phyloP scores from a whole-genome alignment of 2,888 invertebrate species.

The Hydrotaea diabolus region DNA sequence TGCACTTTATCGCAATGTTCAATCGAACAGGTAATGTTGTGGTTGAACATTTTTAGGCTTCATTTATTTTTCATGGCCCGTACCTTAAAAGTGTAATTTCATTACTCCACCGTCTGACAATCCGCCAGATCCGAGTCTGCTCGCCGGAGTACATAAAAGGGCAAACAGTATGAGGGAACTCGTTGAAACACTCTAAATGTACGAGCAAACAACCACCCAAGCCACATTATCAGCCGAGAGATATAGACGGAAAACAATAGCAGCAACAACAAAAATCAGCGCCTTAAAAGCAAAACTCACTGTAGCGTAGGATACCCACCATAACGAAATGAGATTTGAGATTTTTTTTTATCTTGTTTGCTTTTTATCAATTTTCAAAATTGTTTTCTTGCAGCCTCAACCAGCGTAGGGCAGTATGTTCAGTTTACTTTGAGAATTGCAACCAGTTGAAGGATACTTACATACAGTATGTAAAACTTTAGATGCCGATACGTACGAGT shows the following conservation, averaged over 20 bases:
- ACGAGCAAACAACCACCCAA: constrained; percentile 10
- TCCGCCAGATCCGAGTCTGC: constrained; percentile 46
- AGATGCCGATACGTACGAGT: too few relatives aligned
- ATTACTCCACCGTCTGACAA: constrained; percentile 72
- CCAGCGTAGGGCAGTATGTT: background rate
- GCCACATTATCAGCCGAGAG: background rate
- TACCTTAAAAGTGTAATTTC: constrained; percentile 77
- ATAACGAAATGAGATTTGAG: constrained; percentile 40
- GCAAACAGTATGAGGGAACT: constrained; percentile 5
- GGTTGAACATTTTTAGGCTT: constrained; percentile 72
- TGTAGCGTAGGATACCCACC: constrained; percentile 39
- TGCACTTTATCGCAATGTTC: constrained; percentile 34
- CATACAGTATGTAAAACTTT: too few relatives aligned
- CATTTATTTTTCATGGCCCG: constrained; percentile 77
- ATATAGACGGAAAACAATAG: background rate
- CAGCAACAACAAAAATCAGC: constrained; percentile 39
- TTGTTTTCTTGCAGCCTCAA: constrained; percentile 68
- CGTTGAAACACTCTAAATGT: constrained; percentile 32
- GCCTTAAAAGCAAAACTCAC: constrained; percentile 20
- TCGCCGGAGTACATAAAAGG: background rate
- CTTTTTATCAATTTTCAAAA: constrained; percentile 77
- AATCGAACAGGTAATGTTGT: constrained; percentile 58
- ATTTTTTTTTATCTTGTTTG: constrained; percentile 55
- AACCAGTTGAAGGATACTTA: background rate
- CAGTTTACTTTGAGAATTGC: constrained; percentile 9